Conservation (phyloP, 1,140 invertebrate species). For the Fopius arisanus region DNA sequence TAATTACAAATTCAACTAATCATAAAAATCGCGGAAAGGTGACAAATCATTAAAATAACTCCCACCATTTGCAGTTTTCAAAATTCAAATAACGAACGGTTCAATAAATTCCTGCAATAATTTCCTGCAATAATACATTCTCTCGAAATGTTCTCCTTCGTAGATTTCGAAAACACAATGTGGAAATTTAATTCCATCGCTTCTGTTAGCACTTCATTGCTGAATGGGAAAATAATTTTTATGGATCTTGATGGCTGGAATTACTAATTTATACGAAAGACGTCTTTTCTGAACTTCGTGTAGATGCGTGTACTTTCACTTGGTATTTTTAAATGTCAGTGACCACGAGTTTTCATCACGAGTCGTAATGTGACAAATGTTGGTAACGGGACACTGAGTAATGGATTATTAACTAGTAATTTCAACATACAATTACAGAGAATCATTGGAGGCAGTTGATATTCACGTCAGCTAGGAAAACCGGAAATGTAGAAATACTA, state of each 20-base stretch:
- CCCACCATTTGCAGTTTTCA: too few species aligned
- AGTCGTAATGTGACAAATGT: constrained; percentile 1
- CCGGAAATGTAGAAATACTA: too few species aligned
- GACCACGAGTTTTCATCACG: background rate
- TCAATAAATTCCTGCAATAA: too few species aligned
- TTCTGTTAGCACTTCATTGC: background rate
- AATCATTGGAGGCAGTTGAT: background rate
- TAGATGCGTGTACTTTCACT: background rate
- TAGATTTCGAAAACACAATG: too few species aligned
- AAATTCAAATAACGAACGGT: too few species aligned
- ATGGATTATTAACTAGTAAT: background rate
- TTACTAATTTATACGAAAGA: background rate
- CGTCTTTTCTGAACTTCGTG: background rate
- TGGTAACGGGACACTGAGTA: background rate
- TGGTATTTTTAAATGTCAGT: background rate
- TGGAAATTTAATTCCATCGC: background rate
- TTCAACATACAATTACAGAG: background rate
- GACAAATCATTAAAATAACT: too few species aligned
- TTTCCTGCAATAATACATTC: too few species aligned
- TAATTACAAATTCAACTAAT: too few species aligned
- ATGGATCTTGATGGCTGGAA: background rate
- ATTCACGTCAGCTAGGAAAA: too few species aligned
- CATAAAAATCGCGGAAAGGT: too few species aligned
- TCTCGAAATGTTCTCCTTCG: too few species aligned
- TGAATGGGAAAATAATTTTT: background rate